A percentile compares a stretch with the other conserved stretches of the same genome.
Evolutionary conservation across 1,140 invertebrate genomes (phyloP).

Genomic region (Streblospio benedicti): DNA sequence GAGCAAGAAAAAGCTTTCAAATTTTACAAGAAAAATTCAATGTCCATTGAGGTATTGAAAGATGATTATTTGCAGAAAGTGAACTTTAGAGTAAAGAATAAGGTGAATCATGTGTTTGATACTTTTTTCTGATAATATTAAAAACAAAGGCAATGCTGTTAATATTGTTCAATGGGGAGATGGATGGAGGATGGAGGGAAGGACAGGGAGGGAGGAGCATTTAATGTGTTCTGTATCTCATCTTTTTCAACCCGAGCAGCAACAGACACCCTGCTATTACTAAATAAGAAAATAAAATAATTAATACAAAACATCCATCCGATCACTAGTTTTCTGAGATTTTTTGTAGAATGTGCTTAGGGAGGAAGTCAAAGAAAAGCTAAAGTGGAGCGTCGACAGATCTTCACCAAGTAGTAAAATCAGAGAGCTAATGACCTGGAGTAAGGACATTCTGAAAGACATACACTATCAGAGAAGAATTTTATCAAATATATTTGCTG

Average conservation of each 20-base stretch:
- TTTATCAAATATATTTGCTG: conserved; percentile 13
- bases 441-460: conserved; percentile 41
- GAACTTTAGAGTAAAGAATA: background rate
- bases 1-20: background rate
- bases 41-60: conserved; percentile 5
- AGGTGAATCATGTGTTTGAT: too few relatives aligned
- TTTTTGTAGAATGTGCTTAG: conserved; percentile 34
- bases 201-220: too few relatives aligned
- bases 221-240: too few relatives aligned
- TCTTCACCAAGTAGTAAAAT: conserved; percentile 42
- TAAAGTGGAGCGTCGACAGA: conserved; percentile 43
- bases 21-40: background rate
- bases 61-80: conserved; percentile 2
- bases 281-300: too few relatives aligned
- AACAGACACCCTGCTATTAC: too few relatives aligned
- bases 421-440: conserved; percentile 43
- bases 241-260: too few relatives aligned
- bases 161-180: too few relatives aligned
- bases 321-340: background rate
- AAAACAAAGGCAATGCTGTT: too few relatives aligned
- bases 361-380: conserved; percentile 43
- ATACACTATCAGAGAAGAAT: conserved; percentile 40
- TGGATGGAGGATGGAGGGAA: too few relatives aligned
- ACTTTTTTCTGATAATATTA: too few relatives aligned
- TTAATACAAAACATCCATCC: too few relatives aligned